These are phyloP conservation scores for Hyles vespertilio DNA, from an alignment of 1,140 invertebrate species.

Conservation along the genomic window DNA sequence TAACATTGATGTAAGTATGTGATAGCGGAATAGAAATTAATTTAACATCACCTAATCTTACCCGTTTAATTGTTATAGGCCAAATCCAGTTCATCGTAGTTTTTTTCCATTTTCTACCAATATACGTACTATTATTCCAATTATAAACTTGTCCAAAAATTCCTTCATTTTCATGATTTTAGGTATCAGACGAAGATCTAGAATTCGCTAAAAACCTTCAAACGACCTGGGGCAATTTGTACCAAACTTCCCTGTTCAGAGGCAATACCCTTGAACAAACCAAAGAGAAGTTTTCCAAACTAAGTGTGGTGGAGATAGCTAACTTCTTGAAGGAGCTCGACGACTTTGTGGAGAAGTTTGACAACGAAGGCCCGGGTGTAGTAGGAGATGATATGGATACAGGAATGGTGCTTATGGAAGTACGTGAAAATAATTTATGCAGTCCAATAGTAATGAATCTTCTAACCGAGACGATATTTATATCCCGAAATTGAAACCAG, in stretches of 20 bases:
- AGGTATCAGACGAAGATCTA: constrained; percentile 74
- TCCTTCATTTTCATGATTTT: neutral
- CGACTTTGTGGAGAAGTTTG: constrained; percentile 84
- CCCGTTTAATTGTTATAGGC: too few relatives aligned
- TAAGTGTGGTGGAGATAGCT: constrained; percentile 83
- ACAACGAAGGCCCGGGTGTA: constrained; percentile 84
- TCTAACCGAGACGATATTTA: too few relatives aligned
- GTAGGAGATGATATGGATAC: constrained; percentile 85
- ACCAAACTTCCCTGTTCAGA: constrained; percentile 81
- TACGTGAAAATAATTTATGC: constrained; percentile 26
- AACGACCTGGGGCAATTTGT: constrained; percentile 81
- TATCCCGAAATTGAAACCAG: too few relatives aligned
- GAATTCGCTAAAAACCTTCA: constrained; percentile 78
- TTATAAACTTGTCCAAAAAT: too few relatives aligned
- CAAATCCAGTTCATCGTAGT: too few relatives aligned
- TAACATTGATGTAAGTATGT: constrained; percentile 69
- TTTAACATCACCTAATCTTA: too few relatives aligned
- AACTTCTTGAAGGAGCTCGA: constrained; percentile 81
- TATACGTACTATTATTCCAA: too few relatives aligned
- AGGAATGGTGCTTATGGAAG: constrained; percentile 82
- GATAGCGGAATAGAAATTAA: neutral
- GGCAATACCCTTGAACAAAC: constrained; percentile 82
- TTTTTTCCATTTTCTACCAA: too few relatives aligned
- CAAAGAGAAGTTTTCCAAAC: constrained; percentile 86
- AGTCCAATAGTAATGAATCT: too few relatives aligned